Base-by-base conservation (phyloP, 1,140 invertebrate genomes). In the Eriosoma lanigerum region DNA sequence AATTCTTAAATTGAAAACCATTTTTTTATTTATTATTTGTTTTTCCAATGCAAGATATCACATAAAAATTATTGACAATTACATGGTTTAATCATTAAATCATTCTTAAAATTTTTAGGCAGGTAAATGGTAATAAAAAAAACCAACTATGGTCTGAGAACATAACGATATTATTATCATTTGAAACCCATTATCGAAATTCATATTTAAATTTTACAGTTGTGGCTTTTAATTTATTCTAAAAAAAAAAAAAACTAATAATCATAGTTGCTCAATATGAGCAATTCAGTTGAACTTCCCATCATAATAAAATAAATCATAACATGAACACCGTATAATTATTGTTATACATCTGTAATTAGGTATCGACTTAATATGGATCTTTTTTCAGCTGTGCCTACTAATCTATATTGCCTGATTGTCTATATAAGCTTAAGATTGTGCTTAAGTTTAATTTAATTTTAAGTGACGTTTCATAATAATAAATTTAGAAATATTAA, bases 341-440 rank as follows among this genome's bases (percentile, higher is more conserved):
- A 68, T n/a, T 46, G 4, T 10, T 64, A 32, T 32, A 26, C 26
- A 66, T 66, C 38, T 21, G 29, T 66, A 70, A 4, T 29, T 26
- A 44, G 19, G 24, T 26, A 70, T 50, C 48, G 24, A 70, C 50
- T 48, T 46, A 12, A 44, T 9, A 9, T 44, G 21, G 38, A 46
- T 68, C n/a, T 68, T 70, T 19, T 4, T 19, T 38, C 24, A 50
- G 6, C 66, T 29, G 48, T 52, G 68, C 50, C 68, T 52, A 72
- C 15, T 70, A 70, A 29, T 52, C 50, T 29, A 72, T 29, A 52
- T 52, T 52, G 68, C 68, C 68, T 52, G 68, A 72, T 72, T 76
- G 72, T 76, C 50, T 76, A 58, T 76, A 58, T 76, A 76, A 76
- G 72, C 72, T 76, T 58, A 44, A 76, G 72, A 76, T 76, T 76